phyloP scores from a whole-genome alignment of 2,113 vertebrate species.

The Cyprinodon tularosa region DNA sequence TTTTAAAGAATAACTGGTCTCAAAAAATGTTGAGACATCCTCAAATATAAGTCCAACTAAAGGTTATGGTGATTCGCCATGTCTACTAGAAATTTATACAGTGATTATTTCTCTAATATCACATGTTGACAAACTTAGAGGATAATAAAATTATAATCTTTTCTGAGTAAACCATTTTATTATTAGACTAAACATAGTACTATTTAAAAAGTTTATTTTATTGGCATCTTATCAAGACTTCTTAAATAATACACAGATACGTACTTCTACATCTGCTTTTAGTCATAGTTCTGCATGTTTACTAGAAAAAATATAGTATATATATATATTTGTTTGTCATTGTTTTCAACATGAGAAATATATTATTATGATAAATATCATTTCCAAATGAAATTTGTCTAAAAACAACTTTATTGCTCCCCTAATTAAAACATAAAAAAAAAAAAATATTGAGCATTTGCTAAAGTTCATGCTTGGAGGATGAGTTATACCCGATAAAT shows the following conservation, averaged over 20 bases:
- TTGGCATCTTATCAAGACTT: background rate
- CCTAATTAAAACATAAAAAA: too few relatives aligned
- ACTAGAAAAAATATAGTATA: too few relatives aligned
- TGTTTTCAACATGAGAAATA: too few relatives aligned
- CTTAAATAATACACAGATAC: background rate
- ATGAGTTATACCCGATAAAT: too few relatives aligned
- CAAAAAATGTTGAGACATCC: background rate
- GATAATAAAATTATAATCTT: background rate
- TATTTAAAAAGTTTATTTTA: background rate
- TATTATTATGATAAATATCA: too few relatives aligned
- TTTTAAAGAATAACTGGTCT: background rate
- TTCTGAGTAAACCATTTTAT: background rate
- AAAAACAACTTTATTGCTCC: too few relatives aligned
- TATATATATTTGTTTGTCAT: too few relatives aligned
- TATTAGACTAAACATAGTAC: background rate
- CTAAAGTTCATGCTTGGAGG: too few relatives aligned
- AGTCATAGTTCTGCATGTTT: too few relatives aligned
- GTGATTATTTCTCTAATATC: background rate
- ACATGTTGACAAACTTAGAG: background rate
- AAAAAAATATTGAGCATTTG: too few relatives aligned
- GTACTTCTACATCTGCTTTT: too few relatives aligned
- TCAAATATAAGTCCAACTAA: background rate
- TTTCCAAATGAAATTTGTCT: too few relatives aligned
- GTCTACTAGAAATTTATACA: background rate
- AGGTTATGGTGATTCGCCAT: background rate